Evolutionary conservation across 2,888 invertebrate species (phyloP), one percentile per base, ranked within the genome.

Genomic region (Mellilla xanthometata): DNA sequence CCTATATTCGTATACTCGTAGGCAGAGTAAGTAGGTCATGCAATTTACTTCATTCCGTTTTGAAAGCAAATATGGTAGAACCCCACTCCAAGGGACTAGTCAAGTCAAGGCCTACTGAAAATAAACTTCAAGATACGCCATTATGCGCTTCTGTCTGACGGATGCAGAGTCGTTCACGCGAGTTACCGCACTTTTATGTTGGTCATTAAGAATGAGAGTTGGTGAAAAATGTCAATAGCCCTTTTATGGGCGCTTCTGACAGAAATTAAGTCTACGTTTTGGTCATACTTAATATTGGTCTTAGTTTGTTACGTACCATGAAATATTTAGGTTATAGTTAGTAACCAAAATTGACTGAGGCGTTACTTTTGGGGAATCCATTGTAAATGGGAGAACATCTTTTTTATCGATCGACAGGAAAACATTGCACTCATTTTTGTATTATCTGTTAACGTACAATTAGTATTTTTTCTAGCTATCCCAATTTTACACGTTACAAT

Each of bases 81-180:
- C 11, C 34, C 47, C 34, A 43, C 27, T 49, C 36, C 35, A 41
- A 39, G 39, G 22, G 32, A 36, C 28, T 36, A 36, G 55, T 56
- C n/a, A n/a, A n/a, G n/a, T 56, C 58, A 59, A 59, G 56, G 58
- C 27, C 33, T 28, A 27, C 52, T 59, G 44, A 50, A 60, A 62
- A 60, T 60, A 62, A 51, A 52, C 40, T 36, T 13, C 19, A 47
- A 45, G 42, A 39, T 36, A 49, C 38, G 43, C 44, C 23, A 51
- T 58, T 50, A 42, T 56, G 40, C 27, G 38, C 38, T 34, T 19
- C 31, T 43, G 11, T 31, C 12, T 45, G 29, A 24, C 44, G 29
- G 33, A 39, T 33, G 43, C 27, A 12, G 33, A 45, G 38, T 32
- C 44, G 31, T 33, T 44, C 10, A 8, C 12, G 38, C 22, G 22